These are phyloP conservation scores for Metallyticus violacea DNA, from an alignment of 2,888 invertebrate genomes.

Conservation along the genomic window DNA sequence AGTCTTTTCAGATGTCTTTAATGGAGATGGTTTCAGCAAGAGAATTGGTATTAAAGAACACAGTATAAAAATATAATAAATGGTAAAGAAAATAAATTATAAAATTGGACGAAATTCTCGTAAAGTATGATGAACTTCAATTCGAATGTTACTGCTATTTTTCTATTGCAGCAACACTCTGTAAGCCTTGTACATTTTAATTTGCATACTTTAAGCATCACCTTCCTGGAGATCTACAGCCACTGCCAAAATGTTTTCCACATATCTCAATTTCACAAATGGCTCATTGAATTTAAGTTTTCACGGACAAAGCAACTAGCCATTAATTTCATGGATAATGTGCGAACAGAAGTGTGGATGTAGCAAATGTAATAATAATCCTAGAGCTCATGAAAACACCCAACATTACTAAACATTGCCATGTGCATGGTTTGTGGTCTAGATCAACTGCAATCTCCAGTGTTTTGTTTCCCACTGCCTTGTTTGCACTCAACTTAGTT, in stretches of 20 bases:
- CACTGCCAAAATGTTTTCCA: background rate
- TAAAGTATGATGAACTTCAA: too few species aligned
- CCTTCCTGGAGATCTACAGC: background rate
- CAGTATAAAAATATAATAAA: background rate
- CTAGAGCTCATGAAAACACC: background rate
- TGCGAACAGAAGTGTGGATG: background rate
- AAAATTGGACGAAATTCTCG: too few species aligned
- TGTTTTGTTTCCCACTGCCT: background rate
- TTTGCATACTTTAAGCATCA: background rate
- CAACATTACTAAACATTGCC: background rate
- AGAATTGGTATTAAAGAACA: too few species aligned
- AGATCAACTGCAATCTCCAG: background rate
- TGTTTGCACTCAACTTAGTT: background rate
- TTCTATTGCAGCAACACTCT: background rate
- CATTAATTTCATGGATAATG: background rate
- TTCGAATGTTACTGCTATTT: background rate
- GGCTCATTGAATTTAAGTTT: background rate
- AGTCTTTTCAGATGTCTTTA: too few species aligned
- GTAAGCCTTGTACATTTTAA: background rate
- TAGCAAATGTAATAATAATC: background rate
- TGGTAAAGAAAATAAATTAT: background rate
- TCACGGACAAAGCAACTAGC: background rate
- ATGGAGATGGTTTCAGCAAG: too few species aligned
- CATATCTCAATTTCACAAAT: background rate
- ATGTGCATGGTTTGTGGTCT: background rate